Conservation (phyloP, 2,888 invertebrate genomes). For the Drosophila aldrichi region DNA sequence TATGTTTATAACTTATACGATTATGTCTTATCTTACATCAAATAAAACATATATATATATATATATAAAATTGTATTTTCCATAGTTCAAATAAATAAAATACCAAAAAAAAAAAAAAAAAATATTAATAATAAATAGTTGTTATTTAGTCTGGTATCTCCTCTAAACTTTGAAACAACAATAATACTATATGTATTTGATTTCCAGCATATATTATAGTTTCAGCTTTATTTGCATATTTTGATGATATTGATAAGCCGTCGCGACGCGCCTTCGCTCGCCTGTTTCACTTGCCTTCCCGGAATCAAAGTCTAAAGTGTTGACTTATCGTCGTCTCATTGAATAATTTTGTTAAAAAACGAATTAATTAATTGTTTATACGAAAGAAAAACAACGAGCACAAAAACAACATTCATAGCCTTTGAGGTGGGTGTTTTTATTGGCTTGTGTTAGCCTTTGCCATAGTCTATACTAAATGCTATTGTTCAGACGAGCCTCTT, state of each 20-base stretch:
- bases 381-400: too few relatives aligned
- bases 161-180: not conserved
- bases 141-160: not conserved
- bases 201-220: not conserved
- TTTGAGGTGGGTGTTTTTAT: not conserved
- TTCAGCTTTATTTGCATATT: not conserved
- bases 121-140: not conserved
- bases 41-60: conserved; percentile 23
- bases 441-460: not conserved
- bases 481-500: not conserved
- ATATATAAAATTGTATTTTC: conserved; percentile 64
- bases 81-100: conserved; percentile 63
- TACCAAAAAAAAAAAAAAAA: conserved; percentile 6
- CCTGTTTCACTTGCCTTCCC: not conserved
- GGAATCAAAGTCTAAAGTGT: conserved; percentile 3
- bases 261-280: not conserved
- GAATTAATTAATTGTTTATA: too few relatives aligned
- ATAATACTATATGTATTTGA: not conserved
- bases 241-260: not conserved
- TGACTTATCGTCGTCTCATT: not conserved
- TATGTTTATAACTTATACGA: conserved; percentile 31
- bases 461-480: not conserved
- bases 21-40: conserved; percentile 29
- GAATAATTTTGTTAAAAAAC: not conserved
- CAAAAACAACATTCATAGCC: not conserved